Evolutionary conservation across 1,140 invertebrate species (phyloP).

Genomic region (Drosophila lini): DNA sequence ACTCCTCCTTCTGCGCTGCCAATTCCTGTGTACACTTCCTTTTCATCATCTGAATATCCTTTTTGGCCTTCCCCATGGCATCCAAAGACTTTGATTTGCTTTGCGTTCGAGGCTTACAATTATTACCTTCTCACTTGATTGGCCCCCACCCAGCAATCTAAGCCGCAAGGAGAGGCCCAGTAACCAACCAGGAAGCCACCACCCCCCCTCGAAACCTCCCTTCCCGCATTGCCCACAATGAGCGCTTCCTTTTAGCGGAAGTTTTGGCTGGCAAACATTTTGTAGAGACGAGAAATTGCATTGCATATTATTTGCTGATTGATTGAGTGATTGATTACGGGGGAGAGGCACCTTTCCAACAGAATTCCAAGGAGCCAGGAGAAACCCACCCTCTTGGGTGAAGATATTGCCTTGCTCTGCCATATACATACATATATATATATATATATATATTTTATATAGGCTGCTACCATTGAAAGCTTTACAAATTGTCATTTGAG

Average conservation of each 20-base stretch:
- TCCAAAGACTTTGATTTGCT: slow-evolving; percentile 29
- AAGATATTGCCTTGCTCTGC: neutral
- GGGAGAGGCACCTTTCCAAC: slow-evolving; percentile 4
- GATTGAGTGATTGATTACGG: slow-evolving; percentile 81
- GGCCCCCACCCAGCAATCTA: slow-evolving; percentile 9
- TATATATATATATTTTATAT: slow-evolving; percentile 61
- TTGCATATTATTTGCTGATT: slow-evolving; percentile 83
- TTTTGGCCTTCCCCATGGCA: slow-evolving; percentile 19
- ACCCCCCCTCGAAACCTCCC: neutral
- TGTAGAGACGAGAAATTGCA: slow-evolving; percentile 73
- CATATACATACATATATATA: neutral
- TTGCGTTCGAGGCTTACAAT: slow-evolving; percentile 38
- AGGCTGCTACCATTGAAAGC: slow-evolving; percentile 71
- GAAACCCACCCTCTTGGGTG: neutral
- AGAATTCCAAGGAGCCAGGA: neutral
- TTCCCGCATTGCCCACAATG: slow-evolving; percentile 10
- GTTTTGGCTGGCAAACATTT: slow-evolving; percentile 73
- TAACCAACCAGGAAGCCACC: slow-evolving; percentile 1
- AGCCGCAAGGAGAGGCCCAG: neutral
- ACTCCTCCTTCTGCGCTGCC: neutral
- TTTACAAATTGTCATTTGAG: slow-evolving; percentile 81
- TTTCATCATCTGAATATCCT: slow-evolving; percentile 39
- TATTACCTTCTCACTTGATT: slow-evolving; percentile 48
- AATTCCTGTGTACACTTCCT: slow-evolving; percentile 21
- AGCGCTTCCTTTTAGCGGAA: slow-evolving; percentile 44